Conservation (phyloP, 2,888 invertebrate species). For the Diadromus collaris region DNA sequence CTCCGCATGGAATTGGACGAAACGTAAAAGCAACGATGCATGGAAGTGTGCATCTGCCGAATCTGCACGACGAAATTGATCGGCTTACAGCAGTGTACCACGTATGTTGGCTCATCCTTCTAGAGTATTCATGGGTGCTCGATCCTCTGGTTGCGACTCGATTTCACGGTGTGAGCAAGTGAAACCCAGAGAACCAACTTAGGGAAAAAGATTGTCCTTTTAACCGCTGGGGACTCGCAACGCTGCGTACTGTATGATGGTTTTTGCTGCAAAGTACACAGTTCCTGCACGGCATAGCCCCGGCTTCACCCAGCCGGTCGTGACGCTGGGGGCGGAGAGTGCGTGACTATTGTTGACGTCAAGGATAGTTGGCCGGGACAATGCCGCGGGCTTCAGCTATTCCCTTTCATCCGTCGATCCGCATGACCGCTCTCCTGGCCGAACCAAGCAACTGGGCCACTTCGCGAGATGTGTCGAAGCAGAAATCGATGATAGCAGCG, state of each 20-base stretch:
- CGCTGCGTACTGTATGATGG: background rate
- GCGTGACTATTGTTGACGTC: constrained; percentile 26
- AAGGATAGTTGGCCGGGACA: constrained; percentile 33
- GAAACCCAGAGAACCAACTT: background rate
- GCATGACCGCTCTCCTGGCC: background rate
- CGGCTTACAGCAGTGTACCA: constrained; percentile 11
- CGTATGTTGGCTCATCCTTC: constrained; percentile 3
- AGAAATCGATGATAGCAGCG: constrained; percentile 18
- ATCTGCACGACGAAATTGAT: constrained; percentile 25
- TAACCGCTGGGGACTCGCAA: background rate
- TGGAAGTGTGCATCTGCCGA: background rate
- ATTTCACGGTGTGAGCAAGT: background rate
- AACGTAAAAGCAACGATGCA: background rate
- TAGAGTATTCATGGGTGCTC: background rate
- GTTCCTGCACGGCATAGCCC: background rate
- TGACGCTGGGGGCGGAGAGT: constrained; percentile 1
- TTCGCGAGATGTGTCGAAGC: constrained; percentile 21
- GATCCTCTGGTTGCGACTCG: background rate
- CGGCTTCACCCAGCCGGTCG: background rate
- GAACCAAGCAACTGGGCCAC: background rate
- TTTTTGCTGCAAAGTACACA: background rate
- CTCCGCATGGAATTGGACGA: background rate
- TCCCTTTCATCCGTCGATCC: constrained; percentile 2
- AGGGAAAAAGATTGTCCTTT: background rate
- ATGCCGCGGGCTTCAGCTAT: constrained; percentile 31